Conservation (phyloP, 2,797 vertebrate species). For the Salarias fasciatus region DNA sequence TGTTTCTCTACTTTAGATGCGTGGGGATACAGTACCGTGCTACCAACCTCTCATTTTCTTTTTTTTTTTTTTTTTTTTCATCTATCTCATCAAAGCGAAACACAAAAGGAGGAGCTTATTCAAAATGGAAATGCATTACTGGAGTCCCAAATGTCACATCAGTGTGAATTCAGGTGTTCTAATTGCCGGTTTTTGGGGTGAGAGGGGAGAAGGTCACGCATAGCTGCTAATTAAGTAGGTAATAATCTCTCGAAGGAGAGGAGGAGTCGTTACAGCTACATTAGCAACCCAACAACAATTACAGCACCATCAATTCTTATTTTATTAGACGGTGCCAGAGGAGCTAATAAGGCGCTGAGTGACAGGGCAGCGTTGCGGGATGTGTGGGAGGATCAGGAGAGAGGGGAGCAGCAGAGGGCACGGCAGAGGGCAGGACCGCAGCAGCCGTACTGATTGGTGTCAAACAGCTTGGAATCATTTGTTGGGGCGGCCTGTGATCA, state of each 20-base stretch:
- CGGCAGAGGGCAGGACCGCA: conserved; percentile 61
- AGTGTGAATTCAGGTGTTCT: conserved; percentile 33
- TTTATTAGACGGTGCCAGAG: conserved; percentile 33
- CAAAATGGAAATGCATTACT: conserved; percentile 23
- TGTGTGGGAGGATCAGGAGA: conserved; percentile 26
- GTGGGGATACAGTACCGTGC: conserved; percentile 38
- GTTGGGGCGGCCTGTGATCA: conserved; percentile 59
- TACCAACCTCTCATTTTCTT: conserved; percentile 14
- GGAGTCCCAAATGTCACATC: not conserved
- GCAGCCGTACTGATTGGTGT: conserved; percentile 76
- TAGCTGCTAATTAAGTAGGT: conserved; percentile 53
- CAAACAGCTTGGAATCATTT: conserved; percentile 76
- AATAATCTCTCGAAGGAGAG: conserved; percentile 45
- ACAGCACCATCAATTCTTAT: conserved; percentile 20
- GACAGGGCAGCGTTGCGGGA: conserved; percentile 13
- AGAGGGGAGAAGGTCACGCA: conserved; percentile 34
- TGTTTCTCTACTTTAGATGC: conserved; percentile 53
- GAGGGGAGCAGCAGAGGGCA: conserved; percentile 42
- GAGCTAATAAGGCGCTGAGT: conserved; percentile 18
- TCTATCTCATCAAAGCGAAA: conserved; percentile 18
- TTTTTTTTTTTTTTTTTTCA: conserved; percentile 26
- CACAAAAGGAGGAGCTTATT: conserved; percentile 30
- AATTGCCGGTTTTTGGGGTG: conserved; percentile 40
- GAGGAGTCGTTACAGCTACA: conserved; percentile 35
- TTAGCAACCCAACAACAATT: conserved; percentile 33